Evolutionary conservation across 1,140 invertebrate genomes (phyloP).

Genomic region (Belonocnema kinseyi): DNA sequence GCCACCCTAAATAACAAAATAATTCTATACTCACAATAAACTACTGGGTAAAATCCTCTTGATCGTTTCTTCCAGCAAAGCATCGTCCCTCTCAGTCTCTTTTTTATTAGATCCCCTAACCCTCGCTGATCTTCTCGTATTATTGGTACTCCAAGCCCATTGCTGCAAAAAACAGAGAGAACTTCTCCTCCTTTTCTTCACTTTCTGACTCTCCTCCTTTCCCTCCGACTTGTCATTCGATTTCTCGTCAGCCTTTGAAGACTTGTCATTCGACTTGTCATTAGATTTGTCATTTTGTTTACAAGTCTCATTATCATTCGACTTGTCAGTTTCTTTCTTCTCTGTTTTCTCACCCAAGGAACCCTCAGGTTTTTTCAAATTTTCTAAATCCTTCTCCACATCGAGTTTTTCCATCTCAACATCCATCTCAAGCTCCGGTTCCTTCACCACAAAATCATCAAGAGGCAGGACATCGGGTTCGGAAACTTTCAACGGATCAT

Average conservation of each 20-base stretch:
- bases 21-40: conserved; percentile 73
- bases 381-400: conserved; percentile 39
- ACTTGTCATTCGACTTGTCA: conserved; percentile 46
- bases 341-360: background rate
- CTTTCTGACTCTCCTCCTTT: conserved; percentile 76
- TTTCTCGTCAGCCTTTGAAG: conserved; percentile 61
- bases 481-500: conserved; percentile 64
- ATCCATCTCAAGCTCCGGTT: background rate
- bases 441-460: conserved; percentile 35
- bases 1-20: too few relatives aligned
- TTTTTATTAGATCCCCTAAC: conserved; percentile 75
- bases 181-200: conserved; percentile 80
- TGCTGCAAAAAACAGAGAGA: conserved; percentile 82
- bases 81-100: conserved; percentile 80
- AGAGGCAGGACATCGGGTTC: conserved; percentile 49
- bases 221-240: conserved; percentile 65
- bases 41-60: conserved; percentile 78
- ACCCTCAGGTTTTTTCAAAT: conserved; percentile 25
- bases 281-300: conserved; percentile 51
- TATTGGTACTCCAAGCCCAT: conserved; percentile 82
- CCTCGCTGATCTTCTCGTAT: conserved; percentile 81
- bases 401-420: conserved; percentile 35
- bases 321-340: conserved; percentile 49
- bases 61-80: conserved; percentile 81
- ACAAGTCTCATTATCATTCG: conserved; percentile 52